A percentile compares a stretch with the other conserved stretches of the same genome.
These are phyloP conservation scores for Crocallis elinguaria DNA, from an alignment of 2,888 invertebrate genomes.

Conservation along the genomic window DNA sequence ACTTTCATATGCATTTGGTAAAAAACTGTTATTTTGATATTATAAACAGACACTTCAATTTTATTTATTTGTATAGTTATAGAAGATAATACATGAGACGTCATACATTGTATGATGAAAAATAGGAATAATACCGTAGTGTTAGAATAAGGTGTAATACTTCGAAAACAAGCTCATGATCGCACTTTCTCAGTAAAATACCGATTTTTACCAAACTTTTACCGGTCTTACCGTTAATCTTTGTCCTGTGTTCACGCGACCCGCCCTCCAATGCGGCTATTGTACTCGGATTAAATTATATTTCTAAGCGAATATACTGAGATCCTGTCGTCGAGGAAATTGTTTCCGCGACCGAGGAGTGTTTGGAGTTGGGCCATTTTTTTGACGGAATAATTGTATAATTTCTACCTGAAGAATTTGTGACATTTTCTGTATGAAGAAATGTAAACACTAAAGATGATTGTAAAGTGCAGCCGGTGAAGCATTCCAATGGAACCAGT, in stretches of 20 bases:
- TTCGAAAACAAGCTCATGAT: no score
- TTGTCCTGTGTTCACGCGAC: slow-evolving; percentile 51
- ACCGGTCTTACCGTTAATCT: slow-evolving; percentile 40
- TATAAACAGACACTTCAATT: neutral
- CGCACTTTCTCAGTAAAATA: neutral
- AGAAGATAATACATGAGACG: no score
- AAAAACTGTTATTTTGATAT: no score
- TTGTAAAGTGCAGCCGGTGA: no score
- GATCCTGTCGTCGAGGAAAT: slow-evolving; percentile 66
- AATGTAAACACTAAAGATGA: no score
- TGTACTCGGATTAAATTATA: slow-evolving; percentile 78
- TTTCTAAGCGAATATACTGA: slow-evolving; percentile 69
- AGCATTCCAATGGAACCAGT: no score
- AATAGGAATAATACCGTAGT: no score
- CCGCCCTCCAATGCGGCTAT: slow-evolving; percentile 60
- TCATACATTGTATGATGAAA: no score
- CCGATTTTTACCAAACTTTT: slow-evolving; percentile 17
- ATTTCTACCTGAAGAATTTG: neutral
- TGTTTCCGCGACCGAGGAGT: slow-evolving; percentile 49
- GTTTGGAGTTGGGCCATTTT: slow-evolving; percentile 37
- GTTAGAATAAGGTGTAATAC: no score
- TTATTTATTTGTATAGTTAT: no score
- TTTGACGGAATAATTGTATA: neutral
- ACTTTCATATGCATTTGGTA: no score
- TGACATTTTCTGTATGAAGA: no score